Base-by-base conservation (phyloP, 1,140 invertebrate species). In the Centruroides sculpturatus region DNA sequence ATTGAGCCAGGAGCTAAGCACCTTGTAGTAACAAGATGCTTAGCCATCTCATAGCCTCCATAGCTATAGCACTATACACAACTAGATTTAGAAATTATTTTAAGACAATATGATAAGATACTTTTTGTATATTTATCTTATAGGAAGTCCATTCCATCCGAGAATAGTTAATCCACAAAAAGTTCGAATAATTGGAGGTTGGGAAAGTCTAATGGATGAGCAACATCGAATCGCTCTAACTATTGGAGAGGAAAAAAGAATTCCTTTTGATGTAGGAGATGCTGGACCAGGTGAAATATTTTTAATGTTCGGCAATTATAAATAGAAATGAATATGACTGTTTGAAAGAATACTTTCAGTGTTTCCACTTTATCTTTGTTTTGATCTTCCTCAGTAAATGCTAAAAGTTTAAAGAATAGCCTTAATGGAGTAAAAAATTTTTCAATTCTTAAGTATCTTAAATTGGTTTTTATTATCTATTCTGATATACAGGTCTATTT, bases 121-220 rank as follows among this genome's bases (percentile, higher is more conserved):
- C 0, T 23, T 23, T 23, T 23, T 23, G 23, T 23, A 2, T 23
- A 23, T 41, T 50, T 53, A n/a, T 46, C 53, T 55, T 51, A 49
- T 48, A 74, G 85, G 84, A 46, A 85, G 82, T 59, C 85, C 85
- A 0, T 87, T 83, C 75, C 80, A 83, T 69, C 83, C 85, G 2
- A 79, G 80, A 63, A 80, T 89, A 47, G 79, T 86, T 23, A 83
- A 87, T 70, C 78, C 80, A 3, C 67, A 77, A 48, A 85, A 84
- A 71, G 76, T 85, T 13, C 70, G 81, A 35, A 76, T 83, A 8
- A 83, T 83, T 65, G 88, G 89, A 46, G 89, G 92, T 0, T 94
- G 91, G 89, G 83, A 86, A 12, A 75, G 74, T 78, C 81, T 67
- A 72, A 82, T 86, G 58, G 86, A 89, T 71, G 79, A 84, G 34